Conservation (phyloP, 2,113 vertebrate genomes). For the Eretmochelys imbricata region DNA sequence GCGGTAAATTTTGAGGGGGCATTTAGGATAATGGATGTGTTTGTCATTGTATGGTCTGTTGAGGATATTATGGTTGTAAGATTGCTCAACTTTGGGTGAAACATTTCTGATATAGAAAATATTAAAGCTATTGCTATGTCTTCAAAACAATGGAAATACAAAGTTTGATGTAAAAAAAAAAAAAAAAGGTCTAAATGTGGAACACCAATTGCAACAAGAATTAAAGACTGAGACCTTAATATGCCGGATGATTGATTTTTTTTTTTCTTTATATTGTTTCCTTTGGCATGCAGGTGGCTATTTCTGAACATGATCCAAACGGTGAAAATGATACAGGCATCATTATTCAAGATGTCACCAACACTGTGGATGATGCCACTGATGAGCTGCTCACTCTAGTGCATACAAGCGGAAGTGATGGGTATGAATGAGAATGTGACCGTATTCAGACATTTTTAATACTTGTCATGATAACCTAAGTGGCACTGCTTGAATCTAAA, state of each 20-base stretch:
- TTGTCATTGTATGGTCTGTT: rapidly evolving
- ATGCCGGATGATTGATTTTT: neutral
- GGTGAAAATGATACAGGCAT: constrained; percentile 52
- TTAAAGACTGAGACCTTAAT: neutral
- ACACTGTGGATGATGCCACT: constrained; percentile 35
- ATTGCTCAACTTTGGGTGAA: neutral
- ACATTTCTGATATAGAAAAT: neutral
- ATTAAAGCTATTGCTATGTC: neutral
- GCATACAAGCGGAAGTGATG: constrained; percentile 22
- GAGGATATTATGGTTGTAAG: no score
- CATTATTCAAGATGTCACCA: constrained; percentile 59
- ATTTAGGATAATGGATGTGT: neutral
- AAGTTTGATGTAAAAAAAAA: neutral
- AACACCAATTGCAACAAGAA: neutral
- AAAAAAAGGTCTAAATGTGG: neutral
- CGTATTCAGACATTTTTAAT: neutral
- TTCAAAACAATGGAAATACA: neutral
- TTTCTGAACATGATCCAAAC: constrained; percentile 49
- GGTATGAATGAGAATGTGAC: constrained; percentile 11
- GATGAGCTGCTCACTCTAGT: constrained; percentile 50
- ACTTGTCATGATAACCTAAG: neutral
- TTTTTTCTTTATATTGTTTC: neutral
- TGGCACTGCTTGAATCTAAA: neutral
- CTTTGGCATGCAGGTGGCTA: constrained; percentile 58
- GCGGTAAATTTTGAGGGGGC: constrained; percentile 57